Base-by-base conservation (phyloP, 2,797 vertebrate species). In the Esox lucius region DNA sequence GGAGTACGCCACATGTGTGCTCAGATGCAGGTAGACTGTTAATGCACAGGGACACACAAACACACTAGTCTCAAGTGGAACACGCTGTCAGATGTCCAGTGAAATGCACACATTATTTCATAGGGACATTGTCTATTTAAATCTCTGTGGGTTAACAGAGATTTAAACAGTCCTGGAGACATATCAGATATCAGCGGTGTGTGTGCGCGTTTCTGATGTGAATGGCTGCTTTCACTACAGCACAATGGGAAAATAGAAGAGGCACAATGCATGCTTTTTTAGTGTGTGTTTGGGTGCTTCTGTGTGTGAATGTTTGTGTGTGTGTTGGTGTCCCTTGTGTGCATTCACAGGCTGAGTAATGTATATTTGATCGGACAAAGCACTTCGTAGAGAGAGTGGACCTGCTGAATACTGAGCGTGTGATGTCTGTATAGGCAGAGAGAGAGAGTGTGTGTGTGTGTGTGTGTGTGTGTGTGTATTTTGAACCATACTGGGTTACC, bases 141-240 rank as follows among this genome's bases (percentile, higher is more conserved):
- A 2, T 59, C 16, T 59, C 56, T n/a, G n/a, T n/a, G n/a, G n/a
- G n/a, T n/a, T n/a, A 46, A 12, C 42, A 46, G 42, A 11, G 42
- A 46, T 46, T 46, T 11, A 46, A 74, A 68, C 71, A 70, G 80
- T 71, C 68, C 53, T 77, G 75, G 72, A 79, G 78, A 87, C 72
- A 17, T 81, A 85, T 86, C n/a, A n/a, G 81, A 89, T 88, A 79
- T 86, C 85, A 90, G 87, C 80, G 53, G 35, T 61, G 70, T 39
- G 49, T 72, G 51, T 68, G 15, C 77, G 75, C 72, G 35, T 75
- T 56, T 59, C 3, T 68, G 62, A 35, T 64, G 69, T 67, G 70
- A 24, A 72, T 77, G 12, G 70, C 26, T 74, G 62, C 22, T 61
- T 61, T 24, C 19, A 12, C 56, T 61, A 24, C 56, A 22, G 1